A percentile compares a stretch with the other conserved stretches of the same genome.
phyloP scores from a whole-genome alignment of 2,113 vertebrate genomes.

The Camarhynchus parvulus region DNA sequence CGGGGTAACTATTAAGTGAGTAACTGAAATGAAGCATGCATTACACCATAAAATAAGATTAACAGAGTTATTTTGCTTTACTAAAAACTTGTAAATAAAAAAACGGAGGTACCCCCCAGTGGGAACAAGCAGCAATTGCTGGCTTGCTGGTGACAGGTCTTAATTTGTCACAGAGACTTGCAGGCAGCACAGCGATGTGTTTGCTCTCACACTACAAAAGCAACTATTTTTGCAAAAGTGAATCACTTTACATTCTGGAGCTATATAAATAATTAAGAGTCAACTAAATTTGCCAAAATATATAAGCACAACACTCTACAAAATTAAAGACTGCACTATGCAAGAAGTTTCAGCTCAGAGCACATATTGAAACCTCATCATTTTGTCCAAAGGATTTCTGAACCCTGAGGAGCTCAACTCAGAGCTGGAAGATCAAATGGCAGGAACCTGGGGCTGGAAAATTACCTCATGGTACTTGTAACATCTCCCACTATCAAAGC shows the following conservation, averaged over 20 bases:
- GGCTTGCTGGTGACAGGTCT: neutral
- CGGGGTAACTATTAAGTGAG: neutral
- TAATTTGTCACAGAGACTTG: neutral
- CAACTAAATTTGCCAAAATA: neutral
- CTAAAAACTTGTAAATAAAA: neutral
- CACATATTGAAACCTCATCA: rapidly evolving
- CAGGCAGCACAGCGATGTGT: neutral
- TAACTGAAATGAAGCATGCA: neutral
- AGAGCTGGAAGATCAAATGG: neutral
- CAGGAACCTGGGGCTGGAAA: neutral
- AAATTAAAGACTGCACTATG: neutral
- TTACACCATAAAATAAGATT: neutral
- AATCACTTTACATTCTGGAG: neutral
- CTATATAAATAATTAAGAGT: constrained; percentile 3
- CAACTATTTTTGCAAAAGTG: neutral
- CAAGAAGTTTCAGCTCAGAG: neutral
- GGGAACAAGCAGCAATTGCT: constrained; percentile 24
- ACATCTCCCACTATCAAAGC: neutral
- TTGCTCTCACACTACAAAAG: neutral
- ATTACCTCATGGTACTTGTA: neutral
- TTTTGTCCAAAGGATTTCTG: neutral
- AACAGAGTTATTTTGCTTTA: neutral
- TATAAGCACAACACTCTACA: neutral
- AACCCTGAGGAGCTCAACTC: neutral
- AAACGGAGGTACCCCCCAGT: constrained; percentile 2